Evolutionary conservation across 2,113 vertebrate genomes (phyloP).

Genomic region (Callipepla squamata): DNA sequence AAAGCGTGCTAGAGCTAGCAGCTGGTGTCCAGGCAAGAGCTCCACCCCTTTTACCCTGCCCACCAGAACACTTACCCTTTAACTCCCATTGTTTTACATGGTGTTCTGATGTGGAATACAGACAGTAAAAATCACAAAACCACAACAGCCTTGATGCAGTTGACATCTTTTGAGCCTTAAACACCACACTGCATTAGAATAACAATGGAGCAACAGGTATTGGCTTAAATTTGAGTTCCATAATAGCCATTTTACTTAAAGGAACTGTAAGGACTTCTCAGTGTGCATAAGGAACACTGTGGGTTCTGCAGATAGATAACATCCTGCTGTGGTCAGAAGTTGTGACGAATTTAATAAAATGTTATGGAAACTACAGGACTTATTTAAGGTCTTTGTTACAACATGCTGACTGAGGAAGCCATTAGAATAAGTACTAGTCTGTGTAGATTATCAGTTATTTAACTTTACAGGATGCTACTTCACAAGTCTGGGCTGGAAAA

Average conservation of each 20-base stretch:
- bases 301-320: background rate
- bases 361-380: background rate
- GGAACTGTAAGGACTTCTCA: background rate
- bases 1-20: no score
- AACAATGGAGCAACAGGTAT: background rate
- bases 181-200: accelerated
- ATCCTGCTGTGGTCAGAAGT: background rate
- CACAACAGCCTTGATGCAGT: background rate
- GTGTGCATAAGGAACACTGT: background rate
- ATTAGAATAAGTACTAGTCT: background rate
- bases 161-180: background rate
- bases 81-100: no score
- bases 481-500: background rate
- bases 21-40: no score
- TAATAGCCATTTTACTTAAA: background rate
- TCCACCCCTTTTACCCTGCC: no score
- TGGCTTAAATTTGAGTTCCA: background rate
- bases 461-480: background rate
- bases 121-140: no score
- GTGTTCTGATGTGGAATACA: no score
- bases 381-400: background rate
- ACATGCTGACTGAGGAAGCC: background rate
- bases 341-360: background rate
- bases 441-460: background rate
- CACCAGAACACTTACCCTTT: no score